A percentile compares a stretch with the other conserved stretches of the same genome.
These are phyloP conservation scores for Deilephila porcellus DNA, from an alignment of 2,888 invertebrate species.

Conservation along the genomic window DNA sequence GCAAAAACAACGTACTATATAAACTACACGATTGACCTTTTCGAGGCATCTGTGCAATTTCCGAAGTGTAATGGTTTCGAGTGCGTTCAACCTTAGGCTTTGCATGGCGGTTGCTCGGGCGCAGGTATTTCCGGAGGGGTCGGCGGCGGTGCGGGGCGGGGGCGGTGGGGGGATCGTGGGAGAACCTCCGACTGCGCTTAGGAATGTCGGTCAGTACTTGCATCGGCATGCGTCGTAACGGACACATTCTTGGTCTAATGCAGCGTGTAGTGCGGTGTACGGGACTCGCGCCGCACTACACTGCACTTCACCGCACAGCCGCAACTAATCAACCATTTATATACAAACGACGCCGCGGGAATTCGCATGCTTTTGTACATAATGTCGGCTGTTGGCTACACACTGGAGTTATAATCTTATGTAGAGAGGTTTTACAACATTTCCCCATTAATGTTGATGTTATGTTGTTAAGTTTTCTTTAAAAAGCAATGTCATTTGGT, in stretches of 20 bases:
- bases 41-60: constrained; percentile 48
- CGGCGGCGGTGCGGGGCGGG: constrained; percentile 28
- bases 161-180: constrained; percentile 54
- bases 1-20: constrained; percentile 23
- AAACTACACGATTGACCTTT: constrained; percentile 29
- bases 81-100: constrained; percentile 54
- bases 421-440: neutral
- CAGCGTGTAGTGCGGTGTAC: constrained; percentile 12
- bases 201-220: constrained; percentile 64
- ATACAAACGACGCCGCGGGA: constrained; percentile 12
- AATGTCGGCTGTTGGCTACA: neutral
- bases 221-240: constrained; percentile 57
- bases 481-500: neutral
- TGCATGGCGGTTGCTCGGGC: constrained; percentile 70
- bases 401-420: neutral
- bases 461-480: neutral
- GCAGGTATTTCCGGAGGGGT: constrained; percentile 69
- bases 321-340: constrained; percentile 15
- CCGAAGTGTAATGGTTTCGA: constrained; percentile 41
- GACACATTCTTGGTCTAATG: constrained; percentile 37
- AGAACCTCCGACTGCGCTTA: constrained; percentile 51
- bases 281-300: neutral
- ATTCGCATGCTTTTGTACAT: neutral
- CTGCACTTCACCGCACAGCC: neutral
- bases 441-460: neutral